A percentile compares a stretch with the other conserved stretches of the same genome.
Conservation (phyloP, 1,140 invertebrate species). For the Aricia agestis region DNA sequence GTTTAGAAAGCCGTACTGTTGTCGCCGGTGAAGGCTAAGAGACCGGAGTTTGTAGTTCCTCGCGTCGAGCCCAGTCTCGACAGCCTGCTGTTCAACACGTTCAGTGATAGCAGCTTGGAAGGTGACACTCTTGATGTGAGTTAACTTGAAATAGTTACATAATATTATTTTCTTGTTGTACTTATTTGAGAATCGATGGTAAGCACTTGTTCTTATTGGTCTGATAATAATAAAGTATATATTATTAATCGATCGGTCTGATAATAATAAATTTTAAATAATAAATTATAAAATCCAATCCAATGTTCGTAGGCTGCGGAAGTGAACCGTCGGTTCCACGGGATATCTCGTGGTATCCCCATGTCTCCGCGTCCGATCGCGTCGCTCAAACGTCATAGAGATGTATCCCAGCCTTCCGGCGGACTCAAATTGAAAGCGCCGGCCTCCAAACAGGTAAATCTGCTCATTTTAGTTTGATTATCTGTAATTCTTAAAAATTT, state of each 20-base stretch:
- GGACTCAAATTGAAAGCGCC: not conserved
- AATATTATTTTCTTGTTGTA: no score
- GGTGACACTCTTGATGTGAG: conserved; percentile 38
- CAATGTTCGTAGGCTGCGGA: conserved; percentile 28
- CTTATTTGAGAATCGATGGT: not conserved
- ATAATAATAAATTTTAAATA: no score
- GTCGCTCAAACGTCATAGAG: conserved; percentile 29
- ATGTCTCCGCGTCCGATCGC: conserved; percentile 26
- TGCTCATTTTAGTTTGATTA: no score
- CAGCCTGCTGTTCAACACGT: conserved; percentile 37
- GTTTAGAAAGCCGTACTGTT: not conserved
- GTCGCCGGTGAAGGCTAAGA: conserved; percentile 15
- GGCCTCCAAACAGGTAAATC: not conserved
- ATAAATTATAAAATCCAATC: no score
- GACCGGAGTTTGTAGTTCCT: conserved; percentile 22
- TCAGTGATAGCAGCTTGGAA: conserved; percentile 47
- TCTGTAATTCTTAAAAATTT: no score
- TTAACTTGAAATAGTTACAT: not conserved
- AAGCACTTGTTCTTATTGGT: not conserved
- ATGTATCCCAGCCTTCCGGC: not conserved
- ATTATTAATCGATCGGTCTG: no score
- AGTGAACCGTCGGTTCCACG: conserved; percentile 43
- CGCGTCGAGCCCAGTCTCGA: conserved; percentile 35
- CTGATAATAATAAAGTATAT: no score
- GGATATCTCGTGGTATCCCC: conserved; percentile 33